Evolutionary conservation across 2,113 vertebrate genomes (phyloP).

Genomic region (Nothocercus julius): DNA sequence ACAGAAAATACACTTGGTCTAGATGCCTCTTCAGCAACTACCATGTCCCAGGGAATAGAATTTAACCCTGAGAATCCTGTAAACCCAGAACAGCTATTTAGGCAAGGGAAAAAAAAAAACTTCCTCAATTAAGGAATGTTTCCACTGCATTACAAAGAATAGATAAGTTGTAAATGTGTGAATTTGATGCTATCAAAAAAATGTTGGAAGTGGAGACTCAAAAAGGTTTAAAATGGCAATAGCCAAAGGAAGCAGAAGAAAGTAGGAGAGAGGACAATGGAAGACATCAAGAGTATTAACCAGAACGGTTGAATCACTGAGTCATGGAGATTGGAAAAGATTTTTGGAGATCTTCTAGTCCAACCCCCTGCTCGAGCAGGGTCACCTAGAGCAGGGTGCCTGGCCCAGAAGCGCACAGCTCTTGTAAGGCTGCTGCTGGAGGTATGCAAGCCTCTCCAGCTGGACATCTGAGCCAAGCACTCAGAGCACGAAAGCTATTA

Average conservation of each 20-base stretch:
- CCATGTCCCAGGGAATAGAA: neutral
- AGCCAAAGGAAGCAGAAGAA: neutral
- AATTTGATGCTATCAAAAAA: neutral
- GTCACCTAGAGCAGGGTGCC: neutral
- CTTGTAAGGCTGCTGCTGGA: neutral
- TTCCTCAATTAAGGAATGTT: neutral
- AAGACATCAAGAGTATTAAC: neutral
- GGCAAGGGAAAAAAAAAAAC: neutral
- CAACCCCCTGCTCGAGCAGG: too few species aligned
- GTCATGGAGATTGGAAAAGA: neutral
- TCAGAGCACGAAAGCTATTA: neutral
- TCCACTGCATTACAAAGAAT: neutral
- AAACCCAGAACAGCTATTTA: neutral
- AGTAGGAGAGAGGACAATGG: neutral
- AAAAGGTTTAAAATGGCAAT: neutral
- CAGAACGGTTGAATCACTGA: neutral
- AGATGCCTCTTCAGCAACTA: neutral
- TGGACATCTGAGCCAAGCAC: constrained; percentile 12
- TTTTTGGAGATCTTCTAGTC: neutral
- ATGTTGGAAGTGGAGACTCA: neutral
- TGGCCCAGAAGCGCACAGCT: neutral
- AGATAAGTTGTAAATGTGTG: neutral
- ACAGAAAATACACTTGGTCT: neutral
- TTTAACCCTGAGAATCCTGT: neutral
- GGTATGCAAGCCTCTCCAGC: neutral